Evolutionary conservation across 2,888 invertebrate genomes (phyloP), one percentile per base, ranked within the genome.

Genomic region (Andrena hattorfiana): DNA sequence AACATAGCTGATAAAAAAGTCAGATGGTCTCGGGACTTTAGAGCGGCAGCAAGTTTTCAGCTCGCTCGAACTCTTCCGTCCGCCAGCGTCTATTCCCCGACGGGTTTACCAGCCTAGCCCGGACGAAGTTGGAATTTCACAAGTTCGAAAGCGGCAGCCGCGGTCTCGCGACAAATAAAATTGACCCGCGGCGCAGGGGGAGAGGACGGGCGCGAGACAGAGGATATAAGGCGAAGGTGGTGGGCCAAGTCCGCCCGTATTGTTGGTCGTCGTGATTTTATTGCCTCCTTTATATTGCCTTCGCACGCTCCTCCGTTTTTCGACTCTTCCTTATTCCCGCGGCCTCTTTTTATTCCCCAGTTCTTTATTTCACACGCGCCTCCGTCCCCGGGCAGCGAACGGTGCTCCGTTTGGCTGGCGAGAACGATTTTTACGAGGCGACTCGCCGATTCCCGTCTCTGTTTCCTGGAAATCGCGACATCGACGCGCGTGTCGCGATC

Each of bases 281-380:
- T 92, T 92, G 91, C 88, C 79, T 13, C 89, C 79, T 90, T 91
- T 92, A 90, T 91, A 92, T 91, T 91, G 90, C 89, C 85, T 90
- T 82, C 76, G 59, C 56, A 56, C 83, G 77, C 71, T 67, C 77
- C 83, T 76, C 67, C 68, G 59, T 72, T 74, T 73, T 69, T 62
- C 77, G 42, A 63, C 67, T 76, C 63, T 72, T 79, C 72, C 76
- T 71, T 77, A 70, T 77, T 70, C 68, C 54, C 62, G 62, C 51
- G 68, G 59, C 42, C 54, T 23, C 20, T 42, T 48, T 69, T 72
- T 59, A 54, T 66, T 74, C 56, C 30, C 60, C 56, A 7, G 59
- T 68, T 74, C 77, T 68, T 80, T 77, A 68, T 70, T 63, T 70
- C 73, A 67, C 54, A 2, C 74, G 48, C 10, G 35, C 26, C 26